Evolutionary conservation across 2,888 invertebrate genomes (phyloP).

Genomic region (Octodonta nipae): DNA sequence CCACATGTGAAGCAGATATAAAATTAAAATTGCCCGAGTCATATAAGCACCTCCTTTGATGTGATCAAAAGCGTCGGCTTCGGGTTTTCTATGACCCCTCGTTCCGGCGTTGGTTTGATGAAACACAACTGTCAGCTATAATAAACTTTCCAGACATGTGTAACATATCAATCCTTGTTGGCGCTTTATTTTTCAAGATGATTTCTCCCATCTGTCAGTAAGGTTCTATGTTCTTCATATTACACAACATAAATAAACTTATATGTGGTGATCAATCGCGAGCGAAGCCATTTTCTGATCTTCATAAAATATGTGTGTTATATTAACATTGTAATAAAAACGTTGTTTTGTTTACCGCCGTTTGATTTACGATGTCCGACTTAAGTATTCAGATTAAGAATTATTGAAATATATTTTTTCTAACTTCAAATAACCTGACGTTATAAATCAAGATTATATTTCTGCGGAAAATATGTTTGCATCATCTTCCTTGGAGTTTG

Average conservation of each 20-base stretch:
- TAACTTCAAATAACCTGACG: too few relatives aligned
- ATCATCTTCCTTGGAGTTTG: too few relatives aligned
- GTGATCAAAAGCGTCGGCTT: slow-evolving; percentile 30
- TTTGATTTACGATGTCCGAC: slow-evolving; percentile 2
- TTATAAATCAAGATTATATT: too few relatives aligned
- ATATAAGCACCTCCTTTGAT: slow-evolving; percentile 32
- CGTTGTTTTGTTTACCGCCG: slow-evolving; percentile 2
- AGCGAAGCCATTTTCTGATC: slow-evolving; percentile 1
- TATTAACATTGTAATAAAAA: slow-evolving; percentile 6
- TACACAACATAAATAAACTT: slow-evolving; percentile 3
- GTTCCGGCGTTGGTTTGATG: slow-evolving; percentile 5
- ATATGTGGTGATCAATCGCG: slow-evolving; percentile 1
- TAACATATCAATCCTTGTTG: slow-evolving; percentile 11
- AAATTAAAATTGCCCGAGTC: slow-evolving; percentile 33
- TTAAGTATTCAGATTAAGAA: slow-evolving; percentile 1
- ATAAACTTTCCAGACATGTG: slow-evolving; percentile 8
- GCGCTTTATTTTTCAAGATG: slow-evolving; percentile 10
- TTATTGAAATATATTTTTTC: slow-evolving; percentile 2
- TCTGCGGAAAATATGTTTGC: too few relatives aligned
- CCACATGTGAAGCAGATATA: slow-evolving; percentile 26
- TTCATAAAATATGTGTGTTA: slow-evolving; percentile 3
- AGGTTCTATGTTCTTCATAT: slow-evolving; percentile 7
- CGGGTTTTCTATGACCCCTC: slow-evolving; percentile 8
- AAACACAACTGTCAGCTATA: slow-evolving; percentile 5
- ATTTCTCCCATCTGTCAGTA: slow-evolving; percentile 12